Base-by-base conservation (phyloP, 2,113 vertebrate genomes). In the Emydocephalus ijimae region DNA sequence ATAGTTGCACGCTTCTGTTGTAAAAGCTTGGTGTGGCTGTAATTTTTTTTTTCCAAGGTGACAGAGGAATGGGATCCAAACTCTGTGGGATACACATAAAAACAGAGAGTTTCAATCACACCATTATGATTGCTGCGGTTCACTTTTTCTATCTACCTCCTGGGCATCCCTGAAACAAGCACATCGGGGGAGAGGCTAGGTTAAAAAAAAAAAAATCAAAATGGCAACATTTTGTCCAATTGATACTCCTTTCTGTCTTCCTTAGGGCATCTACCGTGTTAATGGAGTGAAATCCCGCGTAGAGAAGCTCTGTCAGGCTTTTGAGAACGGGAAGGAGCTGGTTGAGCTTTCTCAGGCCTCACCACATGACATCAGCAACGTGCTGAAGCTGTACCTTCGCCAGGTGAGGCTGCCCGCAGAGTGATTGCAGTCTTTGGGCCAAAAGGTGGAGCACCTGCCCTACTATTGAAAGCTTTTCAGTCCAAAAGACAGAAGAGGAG, bases 281-380 rank as follows among this genome's bases (percentile, higher is more conserved):
- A 99, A 99, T 0, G 99, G 99, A 0, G 99, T 99, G 87, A 99
- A 99, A 97, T 99, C 99, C 0, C 98, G 99, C 0, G 99, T 99
- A 96, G 99, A 99, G 97, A 99, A 99, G 96, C 97, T 99, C 59
- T 99, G 99, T 96, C 99, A 99, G 97, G 99, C 98, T 0, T 99
- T 99, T 93, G 99, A 99, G 97, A 99, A 98, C 0, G 99, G 98
- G 69, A 98, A 99, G 89, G 99, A 99, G 94, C 97, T 99, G 95
- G 99, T 99, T 89, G 99, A 99, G 95, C 96, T 99, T 89, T 99
- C 99, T 0, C 99, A 99, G 96, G 99, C 98, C 59, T 98, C 98
- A 0, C 99, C 99, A 0, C 99, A 99, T 0, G 99, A 99, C 95
- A 98, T 99, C 95, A 99, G 99, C 98, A 99, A 99, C 0, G 99